Evolutionary conservation across 2,113 vertebrate genomes (phyloP).

Genomic region (Nansenia antarctica): DNA sequence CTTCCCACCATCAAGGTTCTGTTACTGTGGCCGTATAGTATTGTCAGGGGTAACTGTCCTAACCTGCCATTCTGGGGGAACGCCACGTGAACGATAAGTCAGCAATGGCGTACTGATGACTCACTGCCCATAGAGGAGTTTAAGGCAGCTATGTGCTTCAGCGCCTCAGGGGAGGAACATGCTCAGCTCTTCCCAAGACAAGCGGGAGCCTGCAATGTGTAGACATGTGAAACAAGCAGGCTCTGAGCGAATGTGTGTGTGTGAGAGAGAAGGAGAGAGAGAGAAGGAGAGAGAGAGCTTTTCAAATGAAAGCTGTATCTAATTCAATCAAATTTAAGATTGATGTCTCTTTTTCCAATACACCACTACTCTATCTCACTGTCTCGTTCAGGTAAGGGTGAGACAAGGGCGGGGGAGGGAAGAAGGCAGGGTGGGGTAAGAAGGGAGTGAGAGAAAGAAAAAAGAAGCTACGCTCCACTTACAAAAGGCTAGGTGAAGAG

Average conservation of each 20-base stretch:
- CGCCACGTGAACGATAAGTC: not conserved
- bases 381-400: not conserved
- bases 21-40: not conserved
- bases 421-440: not conserved
- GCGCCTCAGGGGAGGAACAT: slow-evolving; percentile 34
- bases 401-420: not conserved
- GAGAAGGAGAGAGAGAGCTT: not conserved
- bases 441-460: not conserved
- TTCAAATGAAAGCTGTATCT: not conserved
- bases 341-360: not conserved
- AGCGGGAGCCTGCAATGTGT: slow-evolving; percentile 41
- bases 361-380: not conserved
- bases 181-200: slow-evolving; percentile 35
- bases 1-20: not conserved
- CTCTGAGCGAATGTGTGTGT: slow-evolving; percentile 5
- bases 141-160: slow-evolving; percentile 14
- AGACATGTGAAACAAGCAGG: not conserved
- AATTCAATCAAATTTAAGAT: not conserved
- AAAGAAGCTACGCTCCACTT: not conserved
- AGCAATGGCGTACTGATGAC: not conserved
- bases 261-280: too few species aligned
- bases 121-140: slow-evolving; percentile 22
- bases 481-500: not conserved
- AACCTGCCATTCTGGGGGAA: not conserved
- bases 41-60: not conserved